Evolutionary conservation across 1,140 invertebrate species (phyloP), one percentile per base, ranked within the genome.

Genomic region (Zophobas atratus): DNA sequence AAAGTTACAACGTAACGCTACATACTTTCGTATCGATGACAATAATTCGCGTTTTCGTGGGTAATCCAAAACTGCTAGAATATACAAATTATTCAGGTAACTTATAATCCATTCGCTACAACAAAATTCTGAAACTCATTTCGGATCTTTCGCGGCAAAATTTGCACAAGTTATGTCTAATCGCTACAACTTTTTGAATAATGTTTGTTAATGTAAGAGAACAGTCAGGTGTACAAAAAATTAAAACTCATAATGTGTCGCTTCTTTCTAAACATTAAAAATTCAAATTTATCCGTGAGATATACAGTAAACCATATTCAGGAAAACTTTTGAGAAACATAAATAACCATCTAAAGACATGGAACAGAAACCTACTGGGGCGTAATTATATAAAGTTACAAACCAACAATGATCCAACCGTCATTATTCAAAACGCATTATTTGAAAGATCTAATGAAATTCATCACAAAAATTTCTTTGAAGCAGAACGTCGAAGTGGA

Each of bases 1-100:
- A 77, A 77, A 55, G 75, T 70, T 71, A 57, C 8, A 75, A 75
- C 6, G 38, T 35, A 20, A 51, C 49, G 20, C 49, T 2, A 4
- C 8, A 4, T 46, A 5, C 49, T 51, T 20, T 51, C 49, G 4
- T 51, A n/a, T 20, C 4, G 20, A 20, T 20, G 20, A 20, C 20
- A 20, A 20, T 20, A 20, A 20, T 20, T 20, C 20, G 20, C 20
- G 20, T 20, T 20, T 20, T 20, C 20, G 20, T 20, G 20, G 20
- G 20, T 20, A 20, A 20, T 20, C 20, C 20, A 20, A 20, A 1
- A 8, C 39, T 33, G 39, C 8, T 6, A n/a, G 5, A 73, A n/a
- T 34, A 20, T 20, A 36, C 41, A 20, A 20, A 20, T 20, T 20
- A 20, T 20, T 46, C 46, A 4, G 20, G n/a, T 48, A 20, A 6